Evolutionary conservation across 2,888 invertebrate genomes (phyloP).

Genomic region (Mantis religiosa): DNA sequence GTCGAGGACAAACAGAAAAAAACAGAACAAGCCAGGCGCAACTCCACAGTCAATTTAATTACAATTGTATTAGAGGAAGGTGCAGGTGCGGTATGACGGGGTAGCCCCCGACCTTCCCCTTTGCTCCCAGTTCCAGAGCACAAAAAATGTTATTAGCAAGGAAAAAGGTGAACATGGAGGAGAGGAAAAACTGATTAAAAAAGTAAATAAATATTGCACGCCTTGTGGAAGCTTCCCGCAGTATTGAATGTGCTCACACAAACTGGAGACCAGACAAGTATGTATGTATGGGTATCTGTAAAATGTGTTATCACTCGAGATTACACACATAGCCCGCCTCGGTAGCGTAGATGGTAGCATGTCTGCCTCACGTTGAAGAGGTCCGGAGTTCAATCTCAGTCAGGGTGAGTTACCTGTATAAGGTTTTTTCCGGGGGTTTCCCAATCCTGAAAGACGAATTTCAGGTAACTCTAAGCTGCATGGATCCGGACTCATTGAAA

Average conservation of each 20-base stretch:
- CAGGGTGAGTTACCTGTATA: no score
- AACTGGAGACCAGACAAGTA: not conserved
- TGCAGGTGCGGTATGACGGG: not conserved
- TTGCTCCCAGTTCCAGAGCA: not conserved
- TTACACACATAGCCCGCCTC: no score
- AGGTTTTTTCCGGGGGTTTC: no score
- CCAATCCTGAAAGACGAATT: no score
- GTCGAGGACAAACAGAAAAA: not conserved
- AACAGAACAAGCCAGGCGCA: not conserved
- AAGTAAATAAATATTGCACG: not conserved
- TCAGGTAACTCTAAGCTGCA: no score
- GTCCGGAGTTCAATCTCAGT: no score
- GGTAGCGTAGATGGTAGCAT: no score
- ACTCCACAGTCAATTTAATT: not conserved
- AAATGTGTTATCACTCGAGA: not conserved
- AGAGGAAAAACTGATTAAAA: not conserved
- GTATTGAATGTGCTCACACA: not conserved
- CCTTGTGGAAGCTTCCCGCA: not conserved
- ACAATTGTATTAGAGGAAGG: not conserved
- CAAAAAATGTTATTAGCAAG: not conserved
- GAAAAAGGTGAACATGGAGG: not conserved
- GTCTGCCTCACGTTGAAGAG: no score
- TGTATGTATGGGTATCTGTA: not conserved
- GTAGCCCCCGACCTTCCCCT: no score
- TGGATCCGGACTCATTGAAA: no score